These are phyloP conservation scores for Thripadectes ignobilis DNA, from an alignment of 2,797 vertebrate genomes.

Conservation along the genomic window DNA sequence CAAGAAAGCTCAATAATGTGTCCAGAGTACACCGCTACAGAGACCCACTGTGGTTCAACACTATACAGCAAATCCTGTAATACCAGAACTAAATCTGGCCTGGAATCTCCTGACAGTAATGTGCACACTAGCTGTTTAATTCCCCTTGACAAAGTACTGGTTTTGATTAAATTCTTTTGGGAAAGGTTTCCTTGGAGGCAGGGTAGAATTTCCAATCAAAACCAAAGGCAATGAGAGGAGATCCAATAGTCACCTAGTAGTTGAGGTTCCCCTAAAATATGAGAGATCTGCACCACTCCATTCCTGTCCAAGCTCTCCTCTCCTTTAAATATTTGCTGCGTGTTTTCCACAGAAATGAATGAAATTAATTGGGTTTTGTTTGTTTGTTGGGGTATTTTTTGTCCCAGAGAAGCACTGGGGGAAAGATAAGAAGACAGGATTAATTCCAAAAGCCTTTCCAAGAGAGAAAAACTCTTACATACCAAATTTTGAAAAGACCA, in stretches of 20 bases:
- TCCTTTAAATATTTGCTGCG: neutral
- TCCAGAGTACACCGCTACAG: neutral
- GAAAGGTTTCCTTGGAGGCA: neutral
- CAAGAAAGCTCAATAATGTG: neutral
- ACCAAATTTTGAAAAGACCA: neutral
- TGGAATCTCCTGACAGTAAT: neutral
- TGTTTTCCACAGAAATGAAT: neutral
- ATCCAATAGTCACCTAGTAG: neutral
- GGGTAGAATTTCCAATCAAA: neutral
- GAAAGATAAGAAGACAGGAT: neutral
- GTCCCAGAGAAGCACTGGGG: neutral
- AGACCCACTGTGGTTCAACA: neutral
- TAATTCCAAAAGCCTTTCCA: neutral
- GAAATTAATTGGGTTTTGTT: neutral
- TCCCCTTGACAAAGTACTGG: neutral
- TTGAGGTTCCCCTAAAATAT: neutral
- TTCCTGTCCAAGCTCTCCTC: neutral
- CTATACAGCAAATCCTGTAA: neutral
- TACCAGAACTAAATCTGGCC: neutral
- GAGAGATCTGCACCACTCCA: neutral
- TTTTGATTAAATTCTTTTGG: neutral
- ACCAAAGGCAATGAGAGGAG: neutral
- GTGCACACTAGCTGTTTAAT: neutral
- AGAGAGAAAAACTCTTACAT: neutral
- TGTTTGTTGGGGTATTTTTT: neutral